These are phyloP conservation scores for Rhagologus leucostigma DNA, from an alignment of 2,113 vertebrate genomes.

Conservation along the genomic window DNA sequence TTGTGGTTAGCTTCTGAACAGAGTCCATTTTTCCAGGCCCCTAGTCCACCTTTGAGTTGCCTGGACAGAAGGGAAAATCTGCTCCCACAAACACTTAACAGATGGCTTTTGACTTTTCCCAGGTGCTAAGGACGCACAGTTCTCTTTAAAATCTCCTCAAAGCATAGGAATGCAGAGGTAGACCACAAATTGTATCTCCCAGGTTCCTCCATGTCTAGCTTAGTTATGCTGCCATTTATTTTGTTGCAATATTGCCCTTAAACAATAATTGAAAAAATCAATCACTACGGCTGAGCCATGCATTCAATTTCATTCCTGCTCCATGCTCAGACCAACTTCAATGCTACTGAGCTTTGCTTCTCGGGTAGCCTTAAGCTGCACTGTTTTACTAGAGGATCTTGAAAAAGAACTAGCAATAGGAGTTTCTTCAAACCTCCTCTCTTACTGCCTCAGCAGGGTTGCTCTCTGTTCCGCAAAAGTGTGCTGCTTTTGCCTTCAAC, in stretches of 20 bases:
- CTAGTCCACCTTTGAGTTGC: neutral
- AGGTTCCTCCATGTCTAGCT: neutral
- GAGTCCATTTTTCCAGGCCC: neutral
- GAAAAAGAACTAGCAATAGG: neutral
- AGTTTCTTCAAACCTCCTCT: neutral
- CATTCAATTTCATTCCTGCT: neutral
- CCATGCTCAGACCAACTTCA: accelerated
- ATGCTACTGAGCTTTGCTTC: neutral
- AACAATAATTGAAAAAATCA: slow-evolving; percentile 18
- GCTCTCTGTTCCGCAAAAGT: neutral
- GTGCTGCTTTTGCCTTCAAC: neutral
- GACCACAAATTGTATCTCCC: neutral
- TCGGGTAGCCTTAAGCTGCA: accelerated
- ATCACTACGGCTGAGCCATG: neutral
- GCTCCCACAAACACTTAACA: neutral
- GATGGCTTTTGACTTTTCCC: neutral
- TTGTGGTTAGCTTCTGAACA: neutral
- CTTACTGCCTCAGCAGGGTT: neutral
- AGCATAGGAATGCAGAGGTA: neutral
- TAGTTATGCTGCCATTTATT: neutral
- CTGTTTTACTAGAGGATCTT: neutral
- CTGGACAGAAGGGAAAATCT: neutral
- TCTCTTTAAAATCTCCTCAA: neutral
- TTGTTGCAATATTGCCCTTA: slow-evolving; percentile 13
- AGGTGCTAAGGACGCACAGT: neutral